Evolutionary conservation across 2,888 invertebrate species (phyloP), one percentile per base, ranked within the genome.

Genomic region (Deilephila porcellus): DNA sequence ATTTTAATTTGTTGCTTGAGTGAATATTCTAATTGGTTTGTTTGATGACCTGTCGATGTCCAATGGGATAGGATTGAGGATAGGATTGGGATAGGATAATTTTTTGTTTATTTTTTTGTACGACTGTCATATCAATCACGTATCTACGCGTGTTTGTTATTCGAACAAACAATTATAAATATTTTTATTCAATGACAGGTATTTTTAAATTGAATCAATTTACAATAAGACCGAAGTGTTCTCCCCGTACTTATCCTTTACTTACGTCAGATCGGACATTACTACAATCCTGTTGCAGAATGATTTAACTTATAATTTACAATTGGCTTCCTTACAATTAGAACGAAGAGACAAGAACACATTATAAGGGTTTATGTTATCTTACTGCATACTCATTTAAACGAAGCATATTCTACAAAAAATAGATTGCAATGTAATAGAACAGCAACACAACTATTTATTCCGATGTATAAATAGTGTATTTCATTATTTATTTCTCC

Each of bases 1-100:
- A 45, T 67, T 73, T 73, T 73, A 67, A 73, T 67, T 73, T 73
- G 67, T 67, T 67, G 67, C 67, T 52, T 53, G 60, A 71, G 71
- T 52, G 74, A 62, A 37, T 72, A 72, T 74, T 74, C 70, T 63
- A 64, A 70, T 53, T 70, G 63, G 53, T 73, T 52, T 67, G 67
- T 67, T 52, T 67, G 67, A 67, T 45, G 67, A 25, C 14, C 45
- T 67, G 45, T 67, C 67, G 14, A 25, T 52, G 25, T 11, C 25
- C 67, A 25, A 67, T 25, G 20, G 45, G 4, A 45, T 56, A 6
- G 56, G 19, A 1, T 8, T 37, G n/a, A n/a, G n/a, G n/a, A n/a
- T n/a, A n/a, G n/a, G n/a, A n/a, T n/a, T n/a, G n/a, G n/a, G n/a
- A n/a, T n/a, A n/a, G n/a, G n/a, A n/a, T n/a, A n/a, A n/a, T 25